These are phyloP conservation scores for Tragelaphus oryx DNA, from an alignment of 2,797 vertebrate genomes.

Conservation along the genomic window DNA sequence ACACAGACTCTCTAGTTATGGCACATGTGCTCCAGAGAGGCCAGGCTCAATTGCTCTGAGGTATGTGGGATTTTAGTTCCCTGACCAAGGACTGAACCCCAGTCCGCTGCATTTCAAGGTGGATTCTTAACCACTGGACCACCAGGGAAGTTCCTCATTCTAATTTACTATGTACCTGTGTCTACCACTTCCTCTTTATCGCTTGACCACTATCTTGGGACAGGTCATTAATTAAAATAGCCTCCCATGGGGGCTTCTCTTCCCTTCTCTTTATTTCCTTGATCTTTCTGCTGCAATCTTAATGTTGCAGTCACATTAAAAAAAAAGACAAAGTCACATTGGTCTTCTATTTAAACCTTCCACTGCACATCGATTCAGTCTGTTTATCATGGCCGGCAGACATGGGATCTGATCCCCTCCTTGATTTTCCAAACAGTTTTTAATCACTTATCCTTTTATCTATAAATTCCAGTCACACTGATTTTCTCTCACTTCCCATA, in stretches of 20 bases:
- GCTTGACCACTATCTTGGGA: neutral
- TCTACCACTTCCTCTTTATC: neutral
- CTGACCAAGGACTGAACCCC: neutral
- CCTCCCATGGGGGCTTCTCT: neutral
- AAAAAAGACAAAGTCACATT: neutral
- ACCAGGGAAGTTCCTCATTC: neutral
- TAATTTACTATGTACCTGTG: neutral
- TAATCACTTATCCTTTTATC: too few relatives aligned
- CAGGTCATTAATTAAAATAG: neutral
- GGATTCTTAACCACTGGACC: neutral
- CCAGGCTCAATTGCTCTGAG: neutral
- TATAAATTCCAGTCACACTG: accelerated
- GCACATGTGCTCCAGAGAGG: neutral
- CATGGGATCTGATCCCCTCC: too few relatives aligned
- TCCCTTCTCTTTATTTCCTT: neutral
- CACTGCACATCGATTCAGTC: neutral
- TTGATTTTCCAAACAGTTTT: neutral
- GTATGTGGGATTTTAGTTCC: neutral
- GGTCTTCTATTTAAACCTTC: neutral
- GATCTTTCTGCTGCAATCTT: neutral
- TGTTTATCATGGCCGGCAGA: neutral
- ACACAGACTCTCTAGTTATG: neutral
- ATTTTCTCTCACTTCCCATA: neutral
- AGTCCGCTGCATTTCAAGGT: neutral
- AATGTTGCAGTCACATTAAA: neutral